Evolutionary conservation across 2,888 invertebrate genomes (phyloP), one percentile per base, ranked within the genome.

Genomic region (Masnerella sp.): DNA sequence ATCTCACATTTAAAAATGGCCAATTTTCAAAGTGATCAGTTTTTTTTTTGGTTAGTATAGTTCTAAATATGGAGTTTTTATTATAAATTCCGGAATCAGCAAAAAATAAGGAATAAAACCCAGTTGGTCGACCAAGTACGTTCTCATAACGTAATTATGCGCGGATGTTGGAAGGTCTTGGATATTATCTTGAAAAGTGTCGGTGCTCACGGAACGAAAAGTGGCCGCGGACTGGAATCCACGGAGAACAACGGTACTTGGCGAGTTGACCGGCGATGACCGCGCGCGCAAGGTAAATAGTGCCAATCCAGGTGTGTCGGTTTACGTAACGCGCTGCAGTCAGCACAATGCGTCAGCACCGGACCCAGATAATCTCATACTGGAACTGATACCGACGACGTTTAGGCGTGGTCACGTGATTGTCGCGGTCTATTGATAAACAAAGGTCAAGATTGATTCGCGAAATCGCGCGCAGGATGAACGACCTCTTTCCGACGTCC

Each of bases 201-300:
- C 45, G 58, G 36, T 25, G 70, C 40, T 17, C 52, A 43, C 17
- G 56, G 18, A 59, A 59, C 38, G 45, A 65, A 51, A 54, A 32
- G 25, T 15, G 52, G 30, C 51, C 42, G 18, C 40, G 32, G 52
- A 18, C 54, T 69, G 61, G 70, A 70, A 68, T 64, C 64, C 71
- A 49, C 34, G 52, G 25, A 43, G 47, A 28, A 67, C 80, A 82
- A 82, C 83, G 83, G 83, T 83, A 82, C 81, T 71, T 58, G 49
- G 70, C 49, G 51, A 67, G 78, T 75, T 84, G 83, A 83, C 83
- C 83, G 83, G 79, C 78, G 81, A 80, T 84, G 80, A 80, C 81
- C 82, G 81, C 77, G 75, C 70, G 75, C 14, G 18, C 58, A 79
- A 80, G 83, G 79, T 79, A 81, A 83, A 81, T 77, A 79, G 76